Evolutionary conservation across 2,113 vertebrate genomes (phyloP).

Genomic region (Willisornis vidua): DNA sequence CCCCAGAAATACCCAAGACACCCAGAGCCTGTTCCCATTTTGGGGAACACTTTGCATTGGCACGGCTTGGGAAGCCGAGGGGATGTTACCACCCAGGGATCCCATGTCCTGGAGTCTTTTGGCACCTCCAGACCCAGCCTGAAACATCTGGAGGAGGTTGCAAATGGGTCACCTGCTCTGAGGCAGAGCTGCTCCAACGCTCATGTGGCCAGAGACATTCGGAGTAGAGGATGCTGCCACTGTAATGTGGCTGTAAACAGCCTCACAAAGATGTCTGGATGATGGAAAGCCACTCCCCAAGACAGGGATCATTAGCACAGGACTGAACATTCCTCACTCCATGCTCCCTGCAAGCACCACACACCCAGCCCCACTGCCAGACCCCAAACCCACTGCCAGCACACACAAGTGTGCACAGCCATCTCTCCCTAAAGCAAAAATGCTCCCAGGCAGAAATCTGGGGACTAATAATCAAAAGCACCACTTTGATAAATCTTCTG

Average conservation of each 20-base stretch:
- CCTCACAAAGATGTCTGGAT: not conserved
- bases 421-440: not conserved
- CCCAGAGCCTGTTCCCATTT: not conserved
- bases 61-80: not conserved
- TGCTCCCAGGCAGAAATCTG: not conserved
- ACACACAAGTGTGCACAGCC: not conserved
- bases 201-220: not conserved
- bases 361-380: not conserved
- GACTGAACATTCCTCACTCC: not conserved
- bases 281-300: not conserved
- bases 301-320: not conserved
- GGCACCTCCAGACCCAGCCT: not conserved
- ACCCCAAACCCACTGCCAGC: not conserved
- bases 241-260: rapidly evolving
- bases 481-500: not conserved
- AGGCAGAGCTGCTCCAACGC: not conserved
- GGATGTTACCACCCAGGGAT: not conserved
- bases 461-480: not conserved
- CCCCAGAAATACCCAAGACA: not conserved
- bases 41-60: not conserved
- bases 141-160: not conserved
- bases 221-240: not conserved
- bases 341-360: not conserved
- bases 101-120: not conserved
- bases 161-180: not conserved